Conservation (phyloP, 2,113 vertebrate species). For the Thinocorus orbignyianus region DNA sequence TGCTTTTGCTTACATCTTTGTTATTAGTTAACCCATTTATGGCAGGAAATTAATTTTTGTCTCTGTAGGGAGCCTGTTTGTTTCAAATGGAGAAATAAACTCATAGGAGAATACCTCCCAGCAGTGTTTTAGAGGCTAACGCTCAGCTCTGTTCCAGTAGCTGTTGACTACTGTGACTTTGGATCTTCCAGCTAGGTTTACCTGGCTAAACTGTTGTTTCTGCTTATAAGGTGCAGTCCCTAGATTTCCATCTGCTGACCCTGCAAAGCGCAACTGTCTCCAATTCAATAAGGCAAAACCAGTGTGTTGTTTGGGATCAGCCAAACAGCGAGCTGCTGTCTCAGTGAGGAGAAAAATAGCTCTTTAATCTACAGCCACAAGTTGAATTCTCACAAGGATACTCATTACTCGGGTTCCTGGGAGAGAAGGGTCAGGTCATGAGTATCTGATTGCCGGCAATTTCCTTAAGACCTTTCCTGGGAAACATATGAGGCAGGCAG, state of each 20-base stretch:
- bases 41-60: background rate
- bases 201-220: background rate
- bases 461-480: constrained; percentile 20
- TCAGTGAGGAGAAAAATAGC: background rate
- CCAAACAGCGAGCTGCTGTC: background rate
- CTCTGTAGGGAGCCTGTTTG: background rate
- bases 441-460: constrained; percentile 54
- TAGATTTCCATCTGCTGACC: background rate
- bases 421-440: constrained; percentile 40
- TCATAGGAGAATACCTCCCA: background rate
- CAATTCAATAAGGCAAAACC: background rate
- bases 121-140: background rate
- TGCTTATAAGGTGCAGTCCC: background rate
- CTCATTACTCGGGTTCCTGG: constrained; percentile 30
- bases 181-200: background rate
- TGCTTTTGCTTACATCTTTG: background rate
- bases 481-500: background rate
- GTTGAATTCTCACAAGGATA: constrained; percentile 45
- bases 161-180: background rate
- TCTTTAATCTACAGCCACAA: constrained; percentile 39
- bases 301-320: background rate
- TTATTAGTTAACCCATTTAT: background rate
- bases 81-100: background rate
- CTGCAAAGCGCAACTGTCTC: background rate
- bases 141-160: background rate